Evolutionary conservation across 2,888 invertebrate genomes (phyloP).

Genomic region (Willowsia nigromaculata): DNA sequence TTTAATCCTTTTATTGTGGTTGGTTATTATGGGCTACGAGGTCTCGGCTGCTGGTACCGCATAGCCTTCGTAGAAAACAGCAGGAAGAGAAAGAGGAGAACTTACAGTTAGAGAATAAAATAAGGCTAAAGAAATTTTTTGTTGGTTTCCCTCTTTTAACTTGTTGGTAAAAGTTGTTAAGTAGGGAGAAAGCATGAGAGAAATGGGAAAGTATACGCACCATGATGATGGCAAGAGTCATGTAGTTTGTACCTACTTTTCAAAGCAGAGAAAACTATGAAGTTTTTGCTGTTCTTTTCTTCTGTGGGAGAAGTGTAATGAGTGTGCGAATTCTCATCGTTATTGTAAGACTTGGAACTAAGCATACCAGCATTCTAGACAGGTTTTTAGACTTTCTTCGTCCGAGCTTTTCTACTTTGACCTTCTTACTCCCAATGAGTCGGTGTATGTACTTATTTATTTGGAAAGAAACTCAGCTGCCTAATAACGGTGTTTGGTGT

Average conservation of each 20-base stretch:
- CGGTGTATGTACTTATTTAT: not conserved
- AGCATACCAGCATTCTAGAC: constrained; percentile 9
- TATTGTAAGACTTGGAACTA: not conserved
- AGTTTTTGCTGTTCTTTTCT: not conserved
- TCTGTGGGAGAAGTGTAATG: not conserved
- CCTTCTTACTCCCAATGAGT: not conserved
- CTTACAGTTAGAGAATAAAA: not conserved
- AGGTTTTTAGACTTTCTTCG: not conserved
- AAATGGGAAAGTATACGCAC: not conserved
- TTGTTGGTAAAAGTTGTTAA: constrained; percentile 18
- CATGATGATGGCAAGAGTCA: not conserved
- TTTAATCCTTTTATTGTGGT: constrained; percentile 31
- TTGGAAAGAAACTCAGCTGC: not conserved
- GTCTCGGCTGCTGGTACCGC: not conserved
- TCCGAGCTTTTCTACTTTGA: not conserved
- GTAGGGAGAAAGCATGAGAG: not conserved
- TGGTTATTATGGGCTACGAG: not conserved
- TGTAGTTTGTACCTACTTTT: not conserved
- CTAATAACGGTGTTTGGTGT: not conserved
- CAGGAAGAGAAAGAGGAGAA: not conserved
- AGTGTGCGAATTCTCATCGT: constrained; percentile 19
- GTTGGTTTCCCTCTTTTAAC: constrained; percentile 26
- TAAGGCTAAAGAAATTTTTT: constrained; percentile 10
- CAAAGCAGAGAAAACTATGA: not conserved
- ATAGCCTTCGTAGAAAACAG: not conserved